These are phyloP conservation scores for Diplolepis rosae DNA, from an alignment of 2,888 invertebrate genomes.

Conservation along the genomic window DNA sequence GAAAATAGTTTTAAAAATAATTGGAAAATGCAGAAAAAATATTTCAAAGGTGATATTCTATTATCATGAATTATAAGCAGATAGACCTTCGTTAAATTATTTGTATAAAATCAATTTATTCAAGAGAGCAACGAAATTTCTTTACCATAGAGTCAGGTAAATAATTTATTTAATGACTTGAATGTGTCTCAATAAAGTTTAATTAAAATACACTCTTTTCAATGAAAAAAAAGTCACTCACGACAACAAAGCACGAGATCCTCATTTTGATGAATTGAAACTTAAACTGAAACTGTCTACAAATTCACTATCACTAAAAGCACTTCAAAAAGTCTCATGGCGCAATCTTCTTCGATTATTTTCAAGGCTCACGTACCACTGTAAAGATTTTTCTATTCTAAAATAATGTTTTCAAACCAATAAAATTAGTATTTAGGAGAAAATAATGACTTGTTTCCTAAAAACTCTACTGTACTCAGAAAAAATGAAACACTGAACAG, in stretches of 20 bases:
- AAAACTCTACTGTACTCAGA: not conserved
- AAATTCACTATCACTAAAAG: conserved; percentile 13
- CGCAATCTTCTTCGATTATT: not conserved
- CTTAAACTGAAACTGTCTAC: not conserved
- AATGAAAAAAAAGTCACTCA: conserved; percentile 52
- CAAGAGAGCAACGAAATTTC: too few species aligned
- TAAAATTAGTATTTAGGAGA: not conserved
- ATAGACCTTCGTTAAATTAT: too few species aligned
- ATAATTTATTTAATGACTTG: too few species aligned
- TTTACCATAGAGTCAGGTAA: too few species aligned
- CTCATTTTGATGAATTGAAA: conserved; percentile 55
- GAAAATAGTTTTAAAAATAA: not conserved
- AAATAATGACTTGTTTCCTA: not conserved
- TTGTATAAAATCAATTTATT: too few species aligned
- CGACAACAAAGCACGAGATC: conserved; percentile 61
- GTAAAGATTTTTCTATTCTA: not conserved
- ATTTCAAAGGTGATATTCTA: too few species aligned
- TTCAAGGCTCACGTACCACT: not conserved
- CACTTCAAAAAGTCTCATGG: conserved; percentile 3
- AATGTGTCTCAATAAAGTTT: too few species aligned
- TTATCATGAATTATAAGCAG: too few species aligned
- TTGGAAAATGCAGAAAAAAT: too few species aligned
- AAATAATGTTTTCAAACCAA: not conserved
- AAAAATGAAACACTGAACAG: not conserved
- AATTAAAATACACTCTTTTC: too few species aligned